phyloP scores from a whole-genome alignment of 2,888 invertebrate genomes.

The Andrena hattorfiana region DNA sequence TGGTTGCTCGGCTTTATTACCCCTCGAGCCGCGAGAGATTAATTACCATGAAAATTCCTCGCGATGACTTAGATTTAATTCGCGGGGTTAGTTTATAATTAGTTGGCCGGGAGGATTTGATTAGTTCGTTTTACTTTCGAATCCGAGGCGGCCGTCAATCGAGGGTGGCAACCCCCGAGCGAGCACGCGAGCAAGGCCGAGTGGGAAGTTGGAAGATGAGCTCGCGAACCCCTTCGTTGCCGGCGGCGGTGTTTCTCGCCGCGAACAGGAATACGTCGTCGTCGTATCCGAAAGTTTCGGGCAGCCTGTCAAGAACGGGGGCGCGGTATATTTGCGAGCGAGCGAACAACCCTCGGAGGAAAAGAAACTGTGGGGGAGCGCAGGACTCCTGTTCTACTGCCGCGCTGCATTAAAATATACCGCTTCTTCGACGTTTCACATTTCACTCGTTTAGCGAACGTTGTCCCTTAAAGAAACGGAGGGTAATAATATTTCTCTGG shows the following conservation, averaged over 20 bases:
- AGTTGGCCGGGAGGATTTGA: neutral
- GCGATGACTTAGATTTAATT: too few species aligned
- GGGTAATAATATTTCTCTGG: too few species aligned
- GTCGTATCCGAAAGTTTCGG: conserved; percentile 23
- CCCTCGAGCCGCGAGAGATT: too few species aligned
- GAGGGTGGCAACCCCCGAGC: neutral
- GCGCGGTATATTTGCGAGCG: neutral
- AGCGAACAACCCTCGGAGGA: neutral
- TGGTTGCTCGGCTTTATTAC: too few species aligned
- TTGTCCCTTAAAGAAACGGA: too few species aligned
- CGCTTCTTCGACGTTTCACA: too few species aligned
- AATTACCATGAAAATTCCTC: too few species aligned
- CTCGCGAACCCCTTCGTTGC: neutral
- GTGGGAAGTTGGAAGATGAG: conserved; percentile 15
- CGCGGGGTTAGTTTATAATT: too few species aligned
- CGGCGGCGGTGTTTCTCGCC: conserved; percentile 28
- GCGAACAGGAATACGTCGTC: conserved; percentile 30
- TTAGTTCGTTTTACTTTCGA: conserved; percentile 4
- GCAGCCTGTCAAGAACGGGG: conserved; percentile 6
- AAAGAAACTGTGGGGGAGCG: neutral
- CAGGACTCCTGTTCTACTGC: neutral
- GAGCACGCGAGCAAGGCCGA: neutral
- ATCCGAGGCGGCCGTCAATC: neutral
- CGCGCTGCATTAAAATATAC: too few species aligned
- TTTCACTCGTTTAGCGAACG: too few species aligned